These are phyloP conservation scores for Lathamus discolor DNA, from an alignment of 2,113 vertebrate species.

Conservation along the genomic window DNA sequence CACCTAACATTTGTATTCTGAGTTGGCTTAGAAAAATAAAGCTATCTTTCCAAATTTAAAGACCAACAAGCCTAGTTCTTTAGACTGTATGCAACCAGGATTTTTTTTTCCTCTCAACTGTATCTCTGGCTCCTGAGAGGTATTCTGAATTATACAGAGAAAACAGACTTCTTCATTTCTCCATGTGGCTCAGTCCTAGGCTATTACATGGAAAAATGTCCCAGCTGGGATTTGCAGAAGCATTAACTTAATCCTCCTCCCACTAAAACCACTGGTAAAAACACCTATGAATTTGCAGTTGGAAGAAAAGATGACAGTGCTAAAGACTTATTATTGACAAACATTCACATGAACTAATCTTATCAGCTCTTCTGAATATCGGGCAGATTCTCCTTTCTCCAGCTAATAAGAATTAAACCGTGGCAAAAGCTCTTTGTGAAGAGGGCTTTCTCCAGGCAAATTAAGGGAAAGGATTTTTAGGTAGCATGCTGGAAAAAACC, in stretches of 20 bases:
- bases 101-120: not conserved
- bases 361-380: not conserved
- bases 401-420: not conserved
- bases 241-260: not conserved
- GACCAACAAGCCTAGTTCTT: not conserved
- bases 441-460: not conserved
- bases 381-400: not conserved
- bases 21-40: not conserved
- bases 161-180: not conserved
- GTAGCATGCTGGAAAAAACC: not conserved
- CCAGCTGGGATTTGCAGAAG: not conserved
- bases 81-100: not conserved
- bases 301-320: not conserved
- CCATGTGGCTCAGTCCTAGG: not conserved
- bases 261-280: not conserved
- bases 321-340: not conserved
- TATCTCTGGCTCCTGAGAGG: not conserved
- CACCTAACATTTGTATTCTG: not conserved
- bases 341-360: not conserved
- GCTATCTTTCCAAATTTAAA: not conserved
- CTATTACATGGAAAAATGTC: not conserved
- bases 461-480: conserved; percentile 12
- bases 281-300: not conserved
- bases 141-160: not conserved
- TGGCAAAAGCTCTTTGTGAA: not conserved